phyloP scores from a whole-genome alignment of 2,113 vertebrate genomes.

The Aegithalos caudatus region DNA sequence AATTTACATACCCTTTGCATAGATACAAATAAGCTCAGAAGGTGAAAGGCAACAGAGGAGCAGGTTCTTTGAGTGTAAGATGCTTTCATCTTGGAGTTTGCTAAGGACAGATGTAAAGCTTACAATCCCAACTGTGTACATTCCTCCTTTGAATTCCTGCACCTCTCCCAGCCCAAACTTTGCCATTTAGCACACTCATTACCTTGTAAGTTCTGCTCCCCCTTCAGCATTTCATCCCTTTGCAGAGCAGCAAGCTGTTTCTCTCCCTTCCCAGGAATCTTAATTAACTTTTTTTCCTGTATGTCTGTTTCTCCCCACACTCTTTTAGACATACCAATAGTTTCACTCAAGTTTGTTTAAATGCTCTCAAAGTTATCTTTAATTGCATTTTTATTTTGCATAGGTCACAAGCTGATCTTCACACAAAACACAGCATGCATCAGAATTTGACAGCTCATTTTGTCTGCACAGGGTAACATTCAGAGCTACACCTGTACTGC shows the following conservation, averaged over 20 bases:
- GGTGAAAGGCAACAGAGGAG: constrained; percentile 46
- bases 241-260: neutral
- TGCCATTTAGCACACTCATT: constrained; percentile 15
- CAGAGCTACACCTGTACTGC: neutral
- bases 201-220: constrained; percentile 1
- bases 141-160: constrained; percentile 55
- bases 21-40: constrained; percentile 39
- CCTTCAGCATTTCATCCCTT: constrained; percentile 6
- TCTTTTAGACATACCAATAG: neutral
- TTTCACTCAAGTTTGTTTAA: neutral
- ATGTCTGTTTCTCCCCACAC: neutral
- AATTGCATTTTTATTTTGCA: neutral
- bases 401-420: neutral
- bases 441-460: neutral
- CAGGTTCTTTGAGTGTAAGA: constrained; percentile 30
- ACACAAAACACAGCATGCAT: neutral
- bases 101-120: constrained; percentile 25
- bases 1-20: constrained; percentile 3
- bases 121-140: neutral
- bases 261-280: constrained; percentile 50
- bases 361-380: neutral
- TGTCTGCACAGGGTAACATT: fast-evolving
- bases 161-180: constrained; percentile 13
- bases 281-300: neutral
- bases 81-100: constrained; percentile 43